Conservation (phyloP, 1,140 invertebrate genomes). For the Pteromalus puparum region DNA sequence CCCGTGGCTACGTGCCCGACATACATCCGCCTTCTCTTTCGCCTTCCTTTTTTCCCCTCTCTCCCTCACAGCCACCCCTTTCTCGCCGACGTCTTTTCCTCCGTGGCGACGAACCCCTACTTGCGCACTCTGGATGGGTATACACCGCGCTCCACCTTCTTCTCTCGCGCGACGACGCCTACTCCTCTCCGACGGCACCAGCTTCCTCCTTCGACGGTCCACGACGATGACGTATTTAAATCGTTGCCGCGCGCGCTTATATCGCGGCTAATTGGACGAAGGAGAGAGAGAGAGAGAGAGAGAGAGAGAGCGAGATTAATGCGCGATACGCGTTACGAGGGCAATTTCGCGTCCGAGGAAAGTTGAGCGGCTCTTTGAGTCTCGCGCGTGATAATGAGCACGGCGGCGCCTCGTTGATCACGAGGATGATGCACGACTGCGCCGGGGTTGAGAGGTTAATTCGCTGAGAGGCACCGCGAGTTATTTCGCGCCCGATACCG, state of each 20-base stretch:
- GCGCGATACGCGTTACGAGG: not conserved
- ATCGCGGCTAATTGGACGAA: constrained; percentile 66
- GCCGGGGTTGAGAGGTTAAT: constrained; percentile 14
- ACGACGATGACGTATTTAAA: not conserved
- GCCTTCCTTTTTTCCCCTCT: constrained; percentile 67
- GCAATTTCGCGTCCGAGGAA: constrained; percentile 11
- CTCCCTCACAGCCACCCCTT: constrained; percentile 55
- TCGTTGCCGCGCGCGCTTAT: constrained; percentile 54
- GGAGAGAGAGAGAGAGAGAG: constrained; percentile 8
- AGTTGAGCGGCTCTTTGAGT: not conserved
- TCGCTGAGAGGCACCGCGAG: not conserved
- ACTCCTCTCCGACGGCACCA: constrained; percentile 21
- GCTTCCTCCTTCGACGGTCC: not conserved
- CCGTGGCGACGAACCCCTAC: constrained; percentile 26
- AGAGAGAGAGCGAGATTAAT: not conserved
- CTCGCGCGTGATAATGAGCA: constrained; percentile 22
- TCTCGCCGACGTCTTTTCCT: constrained; percentile 55
- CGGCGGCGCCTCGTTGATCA: constrained; percentile 27
- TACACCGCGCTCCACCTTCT: constrained; percentile 18
- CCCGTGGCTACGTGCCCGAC: constrained; percentile 75
- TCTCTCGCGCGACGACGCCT: not conserved
- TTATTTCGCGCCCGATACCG: not conserved
- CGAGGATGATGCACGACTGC: not conserved
- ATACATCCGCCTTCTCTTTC: constrained; percentile 65
- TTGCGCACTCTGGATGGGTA: not conserved